Percentiles rank a stretch among this genome's conserved stretches.
Evolutionary conservation across 2,113 vertebrate species (phyloP).

Genomic region (Aplodontia rufa): DNA sequence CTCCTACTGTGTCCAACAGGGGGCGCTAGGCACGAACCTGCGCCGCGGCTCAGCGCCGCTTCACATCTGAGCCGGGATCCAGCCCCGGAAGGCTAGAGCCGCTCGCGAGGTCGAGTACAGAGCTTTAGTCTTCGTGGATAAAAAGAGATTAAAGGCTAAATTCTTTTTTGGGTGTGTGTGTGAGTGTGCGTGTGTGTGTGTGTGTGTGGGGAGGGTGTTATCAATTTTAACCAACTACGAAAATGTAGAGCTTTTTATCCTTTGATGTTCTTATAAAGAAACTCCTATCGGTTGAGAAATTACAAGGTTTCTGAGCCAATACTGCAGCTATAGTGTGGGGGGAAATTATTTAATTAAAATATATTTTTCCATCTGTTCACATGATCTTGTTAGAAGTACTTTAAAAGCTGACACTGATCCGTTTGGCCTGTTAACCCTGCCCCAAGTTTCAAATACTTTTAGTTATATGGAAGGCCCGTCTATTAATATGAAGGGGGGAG

Average conservation of each 20-base stretch:
- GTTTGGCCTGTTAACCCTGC: slow-evolving; percentile 68
- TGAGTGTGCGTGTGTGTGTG: not conserved
- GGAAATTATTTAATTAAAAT: slow-evolving; percentile 87
- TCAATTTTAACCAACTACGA: slow-evolving; percentile 84
- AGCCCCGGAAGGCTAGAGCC: slow-evolving; percentile 71
- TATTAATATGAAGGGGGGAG: slow-evolving; percentile 71
- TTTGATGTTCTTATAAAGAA: slow-evolving; percentile 86
- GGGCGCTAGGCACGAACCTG: slow-evolving; percentile 79
- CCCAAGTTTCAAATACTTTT: slow-evolving; percentile 70
- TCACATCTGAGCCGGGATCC: slow-evolving; percentile 78
- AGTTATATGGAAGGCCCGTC: slow-evolving; percentile 70
- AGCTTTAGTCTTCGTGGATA: slow-evolving; percentile 84
- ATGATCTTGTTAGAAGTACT: slow-evolving; percentile 81
- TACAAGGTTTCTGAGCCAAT: slow-evolving; percentile 79
- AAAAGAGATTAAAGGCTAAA: slow-evolving; percentile 88
- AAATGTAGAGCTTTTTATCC: slow-evolving; percentile 83
- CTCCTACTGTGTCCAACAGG: slow-evolving; percentile 83
- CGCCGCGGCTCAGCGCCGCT: slow-evolving; percentile 70
- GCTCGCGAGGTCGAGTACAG: slow-evolving; percentile 83
- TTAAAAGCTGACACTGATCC: slow-evolving; percentile 79
- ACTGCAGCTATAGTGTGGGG: slow-evolving; percentile 72
- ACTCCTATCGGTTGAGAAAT: slow-evolving; percentile 82
- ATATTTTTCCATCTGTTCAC: slow-evolving; percentile 73
- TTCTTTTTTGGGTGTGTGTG: slow-evolving; percentile 62
- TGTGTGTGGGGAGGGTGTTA: not conserved